Evolutionary conservation across 2,797 vertebrate genomes (phyloP).

Genomic region (Phrynocephalus forsythii): DNA sequence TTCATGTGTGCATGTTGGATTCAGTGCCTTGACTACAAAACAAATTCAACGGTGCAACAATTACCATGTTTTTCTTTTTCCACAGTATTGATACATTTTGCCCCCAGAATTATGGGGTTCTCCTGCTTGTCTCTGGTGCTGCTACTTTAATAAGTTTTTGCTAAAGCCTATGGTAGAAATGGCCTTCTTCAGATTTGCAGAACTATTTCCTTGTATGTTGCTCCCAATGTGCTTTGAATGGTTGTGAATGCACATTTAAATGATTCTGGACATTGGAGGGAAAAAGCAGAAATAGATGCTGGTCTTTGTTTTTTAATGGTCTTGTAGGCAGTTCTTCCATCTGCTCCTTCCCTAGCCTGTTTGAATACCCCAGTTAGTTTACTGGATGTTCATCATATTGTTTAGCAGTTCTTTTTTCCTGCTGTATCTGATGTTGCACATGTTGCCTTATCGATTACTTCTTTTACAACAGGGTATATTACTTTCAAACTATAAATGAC

Average conservation of each 20-base stretch:
- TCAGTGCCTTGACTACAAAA: neutral
- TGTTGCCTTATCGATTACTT: constrained; percentile 76
- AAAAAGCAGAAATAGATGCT: constrained; percentile 26
- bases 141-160: constrained; percentile 13
- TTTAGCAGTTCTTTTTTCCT: constrained; percentile 58
- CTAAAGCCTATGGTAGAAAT: constrained; percentile 24
- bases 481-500: constrained; percentile 71
- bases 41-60: neutral
- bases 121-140: fast-evolving
- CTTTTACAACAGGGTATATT: constrained; percentile 70
- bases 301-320: constrained; percentile 40
- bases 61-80: neutral
- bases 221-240: constrained; percentile 31
- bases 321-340: constrained; percentile 53
- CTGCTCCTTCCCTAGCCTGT: constrained; percentile 62
- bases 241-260: constrained; percentile 43
- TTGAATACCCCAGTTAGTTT: constrained; percentile 73
- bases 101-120: neutral
- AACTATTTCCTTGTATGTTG: fast-evolving
- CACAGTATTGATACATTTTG: neutral
- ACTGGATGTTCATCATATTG: constrained; percentile 64
- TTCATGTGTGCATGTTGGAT: neutral
- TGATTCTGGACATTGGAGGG: constrained; percentile 43
- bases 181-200: constrained; percentile 45
- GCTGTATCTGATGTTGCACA: constrained; percentile 62